Evolutionary conservation across 2,113 vertebrate genomes (phyloP).

Genomic region (Callithrix jacchus): DNA sequence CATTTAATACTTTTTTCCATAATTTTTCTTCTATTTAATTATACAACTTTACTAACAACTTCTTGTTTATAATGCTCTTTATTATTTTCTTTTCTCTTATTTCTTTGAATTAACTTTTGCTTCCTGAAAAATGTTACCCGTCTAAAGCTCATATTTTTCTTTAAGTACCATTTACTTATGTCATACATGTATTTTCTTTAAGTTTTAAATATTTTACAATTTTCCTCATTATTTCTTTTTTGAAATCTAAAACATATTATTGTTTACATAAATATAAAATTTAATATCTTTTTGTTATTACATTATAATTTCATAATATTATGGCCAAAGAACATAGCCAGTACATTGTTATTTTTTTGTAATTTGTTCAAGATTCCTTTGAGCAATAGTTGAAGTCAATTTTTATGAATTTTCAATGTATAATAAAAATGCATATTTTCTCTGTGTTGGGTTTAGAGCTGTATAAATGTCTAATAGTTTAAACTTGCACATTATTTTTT

Average conservation of each 20-base stretch:
- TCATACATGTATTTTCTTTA: neutral
- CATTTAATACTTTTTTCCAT: neutral
- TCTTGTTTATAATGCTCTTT: neutral
- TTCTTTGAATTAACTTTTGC: neutral
- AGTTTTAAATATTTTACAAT: neutral
- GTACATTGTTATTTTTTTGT: neutral
- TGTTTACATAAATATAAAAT: neutral
- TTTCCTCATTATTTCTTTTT: neutral
- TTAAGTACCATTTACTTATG: neutral
- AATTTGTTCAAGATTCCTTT: neutral
- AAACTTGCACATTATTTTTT: neutral
- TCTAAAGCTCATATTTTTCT: neutral
- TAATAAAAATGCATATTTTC: neutral
- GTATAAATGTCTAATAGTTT: neutral
- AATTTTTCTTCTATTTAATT: neutral
- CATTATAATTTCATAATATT: slow-evolving; percentile 6
- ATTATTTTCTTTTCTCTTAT: neutral
- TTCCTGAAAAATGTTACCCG: neutral
- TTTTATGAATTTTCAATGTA: neutral
- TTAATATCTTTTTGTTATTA: neutral
- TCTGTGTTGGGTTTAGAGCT: neutral
- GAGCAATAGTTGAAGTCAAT: neutral
- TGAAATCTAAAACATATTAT: neutral
- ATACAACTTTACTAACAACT: neutral
- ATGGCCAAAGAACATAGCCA: neutral